Conservation (phyloP, 2,113 vertebrate genomes). For the Alethe diademata region DNA sequence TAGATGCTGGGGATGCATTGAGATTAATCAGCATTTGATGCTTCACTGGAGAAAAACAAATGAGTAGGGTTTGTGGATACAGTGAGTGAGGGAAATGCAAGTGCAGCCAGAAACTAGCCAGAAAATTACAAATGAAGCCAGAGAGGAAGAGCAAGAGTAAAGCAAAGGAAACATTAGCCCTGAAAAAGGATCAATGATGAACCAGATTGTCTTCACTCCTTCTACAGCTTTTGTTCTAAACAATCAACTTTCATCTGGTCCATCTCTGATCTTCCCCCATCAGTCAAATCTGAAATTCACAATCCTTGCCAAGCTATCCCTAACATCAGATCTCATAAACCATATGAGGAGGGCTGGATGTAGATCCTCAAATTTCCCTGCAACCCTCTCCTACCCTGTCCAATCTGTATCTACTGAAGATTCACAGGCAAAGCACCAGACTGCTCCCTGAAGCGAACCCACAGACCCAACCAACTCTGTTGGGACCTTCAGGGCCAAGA, state of each 20-base stretch:
- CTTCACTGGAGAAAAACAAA: slow-evolving; percentile 1
- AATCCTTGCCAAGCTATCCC: not conserved
- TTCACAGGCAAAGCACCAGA: not conserved
- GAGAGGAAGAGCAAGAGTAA: not conserved
- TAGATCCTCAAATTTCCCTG: not conserved
- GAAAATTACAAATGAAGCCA: not conserved
- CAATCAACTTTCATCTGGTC: not conserved
- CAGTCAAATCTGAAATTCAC: not conserved
- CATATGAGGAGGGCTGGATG: not conserved
- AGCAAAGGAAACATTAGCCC: not conserved
- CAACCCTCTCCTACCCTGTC: not conserved
- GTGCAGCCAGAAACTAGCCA: not conserved
- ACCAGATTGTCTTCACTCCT: not conserved
- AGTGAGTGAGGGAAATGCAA: not conserved
- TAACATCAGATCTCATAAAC: not conserved
- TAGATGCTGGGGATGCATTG: not conserved
- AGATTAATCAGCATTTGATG: slow-evolving; percentile 18
- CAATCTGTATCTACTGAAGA: not conserved
- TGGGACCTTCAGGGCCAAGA: not conserved
- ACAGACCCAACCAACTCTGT: not conserved
- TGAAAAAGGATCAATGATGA: not conserved
- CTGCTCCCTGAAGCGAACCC: not conserved
- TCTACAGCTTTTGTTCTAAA: not conserved
- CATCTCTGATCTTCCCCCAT: not conserved
- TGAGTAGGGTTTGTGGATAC: not conserved